Evolutionary conservation across 2,113 vertebrate genomes (phyloP), one percentile per base, ranked within the genome.

Genomic region (Dinomys branickii): DNA sequence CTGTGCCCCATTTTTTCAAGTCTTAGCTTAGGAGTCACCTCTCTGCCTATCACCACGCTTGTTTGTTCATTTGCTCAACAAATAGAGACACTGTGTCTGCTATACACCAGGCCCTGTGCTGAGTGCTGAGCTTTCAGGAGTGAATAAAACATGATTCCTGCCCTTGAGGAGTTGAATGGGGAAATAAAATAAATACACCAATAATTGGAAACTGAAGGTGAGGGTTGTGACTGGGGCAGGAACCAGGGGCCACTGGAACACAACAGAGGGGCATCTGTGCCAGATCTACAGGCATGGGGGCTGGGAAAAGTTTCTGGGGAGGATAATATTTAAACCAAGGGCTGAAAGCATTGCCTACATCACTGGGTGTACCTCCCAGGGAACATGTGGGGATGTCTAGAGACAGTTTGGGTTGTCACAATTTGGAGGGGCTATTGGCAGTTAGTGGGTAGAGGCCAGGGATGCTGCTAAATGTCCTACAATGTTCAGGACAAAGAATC

Each of bases 141-240:
- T 92, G 91, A 97, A 97, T 96, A 88, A 95, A 96, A 96, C 59
- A 83, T 89, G 71, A 94, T 44, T 83, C 81, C 47, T 91, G 83
- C 38, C 94, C 94, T 96, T 91, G 85, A 96, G 44, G 65, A 82
- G 88, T 78, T 28, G 0, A 71, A 59, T 5, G 33, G 78, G 35
- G 14, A 85, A 88, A 41, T 20, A 47, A 78, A 38, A 67, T 12
- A 67, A 17, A 47, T 35, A 75, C 65, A 50, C 7, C 17, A 38
- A 26, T 9, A 77, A 63, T 63, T 3, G 0, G 88, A 85, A 69
- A 88, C 35, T 41, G 8, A 16, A 22, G 61, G 47, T 5, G 13
- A 90, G 41, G 28, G 65, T 11, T 65, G 8, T 63, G 63, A 71
- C 3, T n/a, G 56, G 85, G 13, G 52, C 9, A 59, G 85, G 69